Conservation (phyloP, 64 coral and sea anemone genomes). For the Hydrozoanthus tunicans region DNA sequence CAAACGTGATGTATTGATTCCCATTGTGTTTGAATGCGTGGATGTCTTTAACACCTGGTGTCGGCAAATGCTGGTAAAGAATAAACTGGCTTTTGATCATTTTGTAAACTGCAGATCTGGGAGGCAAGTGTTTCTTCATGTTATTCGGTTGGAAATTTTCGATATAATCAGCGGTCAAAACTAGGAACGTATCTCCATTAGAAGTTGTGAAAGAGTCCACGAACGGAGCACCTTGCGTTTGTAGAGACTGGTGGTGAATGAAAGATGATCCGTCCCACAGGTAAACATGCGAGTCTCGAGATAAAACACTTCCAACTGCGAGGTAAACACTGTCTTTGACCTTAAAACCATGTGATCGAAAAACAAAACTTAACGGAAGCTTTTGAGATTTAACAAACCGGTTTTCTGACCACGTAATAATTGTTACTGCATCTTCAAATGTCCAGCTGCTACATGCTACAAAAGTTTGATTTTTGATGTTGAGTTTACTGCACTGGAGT, state of each 20-base stretch:
- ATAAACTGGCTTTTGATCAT: neutral
- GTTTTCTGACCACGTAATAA: neutral
- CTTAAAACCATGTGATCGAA: neutral
- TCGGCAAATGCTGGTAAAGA: neutral
- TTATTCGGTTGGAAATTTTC: neutral
- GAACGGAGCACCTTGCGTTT: neutral
- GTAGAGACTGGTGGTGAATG: neutral
- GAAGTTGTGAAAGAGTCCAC: neutral
- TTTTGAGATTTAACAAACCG: neutral
- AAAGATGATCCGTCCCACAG: neutral
- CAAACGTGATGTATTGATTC: neutral
- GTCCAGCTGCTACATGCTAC: no score
- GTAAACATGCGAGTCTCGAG: neutral
- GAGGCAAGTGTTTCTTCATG: neutral
- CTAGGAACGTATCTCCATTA: neutral
- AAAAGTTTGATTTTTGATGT: no score
- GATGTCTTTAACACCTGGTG: neutral
- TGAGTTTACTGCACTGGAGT: no score
- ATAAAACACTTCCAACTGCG: neutral
- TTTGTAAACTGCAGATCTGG: neutral
- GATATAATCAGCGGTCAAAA: neutral
- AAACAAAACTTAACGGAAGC: neutral
- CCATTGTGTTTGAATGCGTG: neutral
- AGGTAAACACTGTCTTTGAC: neutral
- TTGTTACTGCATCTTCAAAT: no score